A percentile compares a stretch with the other conserved stretches of the same genome.
Conservation (phyloP, 1,140 invertebrate species). For the Gonioctena quinquepunctata region DNA sequence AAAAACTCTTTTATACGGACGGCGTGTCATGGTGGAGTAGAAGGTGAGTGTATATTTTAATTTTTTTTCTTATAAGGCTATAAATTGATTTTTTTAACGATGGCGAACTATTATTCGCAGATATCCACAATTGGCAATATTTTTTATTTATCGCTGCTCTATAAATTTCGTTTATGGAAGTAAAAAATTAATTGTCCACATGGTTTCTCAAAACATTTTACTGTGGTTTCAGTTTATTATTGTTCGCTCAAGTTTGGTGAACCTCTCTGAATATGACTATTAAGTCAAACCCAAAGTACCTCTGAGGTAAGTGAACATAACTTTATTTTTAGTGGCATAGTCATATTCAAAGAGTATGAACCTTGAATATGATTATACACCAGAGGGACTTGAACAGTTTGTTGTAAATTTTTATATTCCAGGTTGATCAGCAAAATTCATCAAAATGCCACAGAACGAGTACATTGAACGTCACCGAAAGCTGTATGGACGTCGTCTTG, state of each 20-base stretch:
- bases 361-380: constrained; percentile 43
- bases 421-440: constrained; percentile 19
- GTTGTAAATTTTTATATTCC: constrained; percentile 23
- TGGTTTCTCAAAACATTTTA: constrained; percentile 1
- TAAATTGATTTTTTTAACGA: neutral
- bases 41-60: constrained; percentile 38
- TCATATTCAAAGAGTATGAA: constrained; percentile 48
- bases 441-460: constrained; percentile 98
- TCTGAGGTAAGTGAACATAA: constrained; percentile 34
- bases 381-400: neutral
- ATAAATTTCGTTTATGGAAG: constrained; percentile 3
- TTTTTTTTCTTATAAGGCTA: constrained; percentile 20
- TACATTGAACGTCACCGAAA: constrained; percentile 98
- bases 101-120: too few relatives aligned
- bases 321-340: constrained; percentile 34
- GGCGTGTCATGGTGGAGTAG: constrained; percentile 49
- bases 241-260: constrained; percentile 6
- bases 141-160: neutral
- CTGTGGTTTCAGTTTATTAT: neutral
- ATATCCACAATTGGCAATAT: too few relatives aligned
- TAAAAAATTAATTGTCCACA: neutral
- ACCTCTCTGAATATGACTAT: constrained; percentile 49
- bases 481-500: constrained; percentile 91
- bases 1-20: constrained; percentile 33
- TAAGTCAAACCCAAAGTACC: constrained; percentile 18